phyloP scores from a whole-genome alignment of 2,888 invertebrate species.

The Agrotis puta region DNA sequence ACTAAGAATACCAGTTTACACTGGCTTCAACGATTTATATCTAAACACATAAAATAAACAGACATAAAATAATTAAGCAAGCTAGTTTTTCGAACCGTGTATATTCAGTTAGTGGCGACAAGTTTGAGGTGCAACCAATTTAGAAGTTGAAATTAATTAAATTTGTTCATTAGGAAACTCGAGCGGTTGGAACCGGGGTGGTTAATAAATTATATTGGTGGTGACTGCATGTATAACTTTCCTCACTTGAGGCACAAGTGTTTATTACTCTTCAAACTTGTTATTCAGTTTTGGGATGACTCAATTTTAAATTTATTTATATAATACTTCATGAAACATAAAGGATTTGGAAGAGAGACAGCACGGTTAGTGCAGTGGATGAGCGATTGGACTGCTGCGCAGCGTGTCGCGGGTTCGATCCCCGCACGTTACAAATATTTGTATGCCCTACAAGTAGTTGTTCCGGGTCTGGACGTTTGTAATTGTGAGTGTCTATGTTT shows the following conservation, averaged over 20 bases:
- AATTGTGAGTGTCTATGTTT: too few relatives aligned
- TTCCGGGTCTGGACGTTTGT: too few relatives aligned
- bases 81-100: constrained; percentile 23
- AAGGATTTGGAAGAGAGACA: too few relatives aligned
- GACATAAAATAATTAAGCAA: neutral
- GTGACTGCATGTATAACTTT: neutral
- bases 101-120: constrained; percentile 36
- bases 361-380: too few relatives aligned
- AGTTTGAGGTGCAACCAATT: constrained; percentile 35
- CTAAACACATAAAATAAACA: neutral
- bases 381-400: too few relatives aligned
- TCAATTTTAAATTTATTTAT: too few relatives aligned
- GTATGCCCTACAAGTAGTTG: too few relatives aligned
- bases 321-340: too few relatives aligned
- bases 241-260: neutral
- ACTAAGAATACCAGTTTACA: too few relatives aligned
- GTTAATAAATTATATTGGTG: constrained; percentile 4
- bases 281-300: too few relatives aligned
- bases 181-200: neutral
- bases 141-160: constrained; percentile 47
- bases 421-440: too few relatives aligned
- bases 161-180: constrained; percentile 48
- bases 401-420: too few relatives aligned
- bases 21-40: neutral
- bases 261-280: neutral